Percentiles rank a stretch among this genome's conserved stretches.
Evolutionary conservation across 2,797 vertebrate species (phyloP).

Genomic region (Remorina albescens): DNA sequence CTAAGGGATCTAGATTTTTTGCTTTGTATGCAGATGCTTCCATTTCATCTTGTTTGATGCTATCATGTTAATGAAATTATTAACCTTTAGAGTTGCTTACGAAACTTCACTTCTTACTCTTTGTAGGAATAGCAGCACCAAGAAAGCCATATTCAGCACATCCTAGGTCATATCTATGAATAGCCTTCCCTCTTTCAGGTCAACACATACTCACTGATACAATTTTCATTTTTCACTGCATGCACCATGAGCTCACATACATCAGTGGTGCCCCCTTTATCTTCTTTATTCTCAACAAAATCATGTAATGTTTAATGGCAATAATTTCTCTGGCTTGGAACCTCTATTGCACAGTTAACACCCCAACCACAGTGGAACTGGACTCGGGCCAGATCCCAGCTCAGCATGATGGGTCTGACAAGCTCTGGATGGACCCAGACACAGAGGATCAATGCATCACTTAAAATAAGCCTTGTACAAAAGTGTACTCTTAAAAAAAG

Average conservation of each 20-base stretch:
- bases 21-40: too few species aligned
- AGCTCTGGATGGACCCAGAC: constrained; percentile 37
- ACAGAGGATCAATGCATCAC: constrained; percentile 54
- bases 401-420: constrained; percentile 37
- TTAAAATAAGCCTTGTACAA: constrained; percentile 51
- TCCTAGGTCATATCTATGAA: constrained; percentile 15
- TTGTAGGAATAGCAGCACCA: background rate
- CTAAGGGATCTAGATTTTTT: background rate
- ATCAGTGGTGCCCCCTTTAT: constrained; percentile 51
- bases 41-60: constrained; percentile 32
- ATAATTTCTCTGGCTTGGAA: constrained; percentile 59
- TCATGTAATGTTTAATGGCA: constrained; percentile 59
- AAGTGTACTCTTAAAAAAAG: constrained; percentile 57
- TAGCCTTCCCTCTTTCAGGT: constrained; percentile 19
- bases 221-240: constrained; percentile 64
- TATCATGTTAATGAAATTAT: constrained; percentile 44
- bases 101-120: background rate
- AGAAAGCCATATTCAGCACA: background rate
- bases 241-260: constrained; percentile 62
- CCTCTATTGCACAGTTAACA: constrained; percentile 60
- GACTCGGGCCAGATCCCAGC: constrained; percentile 57
- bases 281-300: constrained; percentile 72
- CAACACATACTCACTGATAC: constrained; percentile 29
- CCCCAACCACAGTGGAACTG: constrained; percentile 51
- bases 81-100: constrained; percentile 25